Evolutionary conservation across 2,888 invertebrate genomes (phyloP).

Genomic region (Drosophila nr. medialis): DNA sequence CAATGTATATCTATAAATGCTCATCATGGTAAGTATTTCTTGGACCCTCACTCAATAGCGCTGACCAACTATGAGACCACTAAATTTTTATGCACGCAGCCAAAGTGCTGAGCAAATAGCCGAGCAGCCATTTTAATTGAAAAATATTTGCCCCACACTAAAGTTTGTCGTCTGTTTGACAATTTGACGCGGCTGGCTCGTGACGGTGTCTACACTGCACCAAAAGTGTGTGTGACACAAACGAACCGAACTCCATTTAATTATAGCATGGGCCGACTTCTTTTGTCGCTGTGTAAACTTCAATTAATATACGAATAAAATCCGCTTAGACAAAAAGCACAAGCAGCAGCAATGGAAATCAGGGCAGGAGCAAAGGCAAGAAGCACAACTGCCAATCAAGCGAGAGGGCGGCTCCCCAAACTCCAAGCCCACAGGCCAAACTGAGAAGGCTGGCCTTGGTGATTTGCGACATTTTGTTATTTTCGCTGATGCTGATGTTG

Average conservation of each 20-base stretch:
- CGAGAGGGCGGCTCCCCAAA: constrained; percentile 19
- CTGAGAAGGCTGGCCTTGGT: constrained; percentile 26
- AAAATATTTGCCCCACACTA: constrained; percentile 69
- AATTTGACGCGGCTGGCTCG: constrained; percentile 54
- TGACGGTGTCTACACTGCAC: constrained; percentile 38
- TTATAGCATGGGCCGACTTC: constrained; percentile 36
- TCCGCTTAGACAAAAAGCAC: constrained; percentile 69
- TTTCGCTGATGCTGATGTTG: constrained; percentile 63
- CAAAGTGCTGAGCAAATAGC: constrained; percentile 73
- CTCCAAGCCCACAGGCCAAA: not conserved
- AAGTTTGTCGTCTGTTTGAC: constrained; percentile 64
- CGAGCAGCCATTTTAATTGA: constrained; percentile 72
- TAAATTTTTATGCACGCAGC: constrained; percentile 71
- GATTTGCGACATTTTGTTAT: constrained; percentile 77
- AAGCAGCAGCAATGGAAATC: constrained; percentile 22
- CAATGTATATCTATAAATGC: constrained; percentile 33
- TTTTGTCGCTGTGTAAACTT: constrained; percentile 72
- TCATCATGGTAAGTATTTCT: constrained; percentile 26
- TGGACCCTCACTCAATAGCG: not conserved
- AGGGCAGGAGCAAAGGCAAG: constrained; percentile 36
- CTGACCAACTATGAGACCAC: constrained; percentile 39
- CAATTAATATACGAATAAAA: constrained; percentile 78
- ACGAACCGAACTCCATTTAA: constrained; percentile 42
- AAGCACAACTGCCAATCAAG: constrained; percentile 61
- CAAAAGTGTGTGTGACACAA: constrained; percentile 10